Evolutionary conservation across 1,140 invertebrate genomes (phyloP).

Genomic region (Amyelois transitella): DNA sequence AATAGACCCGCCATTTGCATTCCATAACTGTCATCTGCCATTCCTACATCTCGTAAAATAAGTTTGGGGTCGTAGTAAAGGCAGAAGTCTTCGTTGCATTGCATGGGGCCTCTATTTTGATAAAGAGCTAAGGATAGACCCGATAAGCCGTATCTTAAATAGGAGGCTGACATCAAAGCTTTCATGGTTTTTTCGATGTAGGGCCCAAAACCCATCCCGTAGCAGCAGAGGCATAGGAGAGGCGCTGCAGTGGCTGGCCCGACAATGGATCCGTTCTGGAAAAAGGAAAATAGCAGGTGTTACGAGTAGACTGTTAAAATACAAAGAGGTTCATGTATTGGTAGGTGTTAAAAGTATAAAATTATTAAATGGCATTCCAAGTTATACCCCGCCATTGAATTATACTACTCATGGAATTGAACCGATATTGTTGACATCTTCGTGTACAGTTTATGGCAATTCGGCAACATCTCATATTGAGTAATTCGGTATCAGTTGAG

Average conservation of each 20-base stretch:
- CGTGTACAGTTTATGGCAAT: not conserved
- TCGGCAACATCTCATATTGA: too few species aligned
- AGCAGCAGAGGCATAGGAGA: slow-evolving; percentile 76
- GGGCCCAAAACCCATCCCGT: slow-evolving; percentile 79
- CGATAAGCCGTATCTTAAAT: slow-evolving; percentile 75
- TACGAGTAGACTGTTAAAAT: not conserved
- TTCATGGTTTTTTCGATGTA: slow-evolving; percentile 74
- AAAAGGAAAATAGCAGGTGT: slow-evolving; percentile 22
- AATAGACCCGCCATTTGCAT: slow-evolving; percentile 63
- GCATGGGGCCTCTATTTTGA: slow-evolving; percentile 46
- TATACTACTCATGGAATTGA: too few species aligned
- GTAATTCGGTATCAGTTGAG: too few species aligned
- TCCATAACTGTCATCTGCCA: slow-evolving; percentile 45
- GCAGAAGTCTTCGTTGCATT: slow-evolving; percentile 63
- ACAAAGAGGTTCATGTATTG: too few species aligned
- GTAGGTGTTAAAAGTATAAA: too few species aligned
- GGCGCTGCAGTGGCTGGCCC: slow-evolving; percentile 76
- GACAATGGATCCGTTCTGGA: slow-evolving; percentile 78
- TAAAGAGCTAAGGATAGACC: slow-evolving; percentile 64
- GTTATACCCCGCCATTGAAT: too few species aligned
- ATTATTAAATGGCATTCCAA: too few species aligned
- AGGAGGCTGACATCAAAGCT: slow-evolving; percentile 76
- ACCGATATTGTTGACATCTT: not conserved
- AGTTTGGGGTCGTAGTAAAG: slow-evolving; percentile 76
- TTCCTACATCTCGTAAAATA: slow-evolving; percentile 70